Percentiles rank a stretch among this genome's conserved stretches.
Conservation (phyloP, 1,140 invertebrate species). For the Pemphigus obesinymphae region DNA sequence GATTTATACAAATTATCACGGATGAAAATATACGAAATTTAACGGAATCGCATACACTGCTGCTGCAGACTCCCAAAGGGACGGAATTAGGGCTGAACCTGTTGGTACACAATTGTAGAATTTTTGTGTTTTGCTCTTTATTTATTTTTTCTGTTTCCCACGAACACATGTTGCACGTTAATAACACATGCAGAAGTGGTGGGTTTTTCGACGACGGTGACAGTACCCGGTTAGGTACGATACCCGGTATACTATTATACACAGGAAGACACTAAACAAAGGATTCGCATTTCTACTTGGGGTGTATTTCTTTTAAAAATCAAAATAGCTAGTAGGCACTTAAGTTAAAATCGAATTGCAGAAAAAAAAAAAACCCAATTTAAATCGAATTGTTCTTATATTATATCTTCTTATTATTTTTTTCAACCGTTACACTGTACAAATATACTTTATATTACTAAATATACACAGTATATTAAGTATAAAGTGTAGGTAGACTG, state of each 20-base stretch:
- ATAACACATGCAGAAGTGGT: background rate
- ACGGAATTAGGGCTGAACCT: background rate
- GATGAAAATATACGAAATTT: background rate
- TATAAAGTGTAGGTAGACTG: no score
- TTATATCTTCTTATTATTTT: no score
- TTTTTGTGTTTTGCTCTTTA: background rate
- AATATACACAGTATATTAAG: no score
- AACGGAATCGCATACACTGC: background rate
- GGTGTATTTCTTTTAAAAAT: no score
- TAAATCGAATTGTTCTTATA: no score
- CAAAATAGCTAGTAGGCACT: no score
- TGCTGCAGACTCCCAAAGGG: background rate
- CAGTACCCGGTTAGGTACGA: no score
- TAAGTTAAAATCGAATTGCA: no score
- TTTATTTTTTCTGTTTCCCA: background rate
- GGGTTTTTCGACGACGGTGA: background rate
- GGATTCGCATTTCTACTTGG: background rate
- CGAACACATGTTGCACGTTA: slow-evolving; percentile 9
- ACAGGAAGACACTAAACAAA: background rate
- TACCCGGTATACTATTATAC: no score
- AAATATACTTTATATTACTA: no score
- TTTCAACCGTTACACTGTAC: no score
- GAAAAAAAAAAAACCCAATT: no score
- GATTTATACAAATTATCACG: background rate
- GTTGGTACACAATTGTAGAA: background rate